Base-by-base conservation (phyloP, 2,113 vertebrate genomes). In the Phrynosoma blainvillii region DNA sequence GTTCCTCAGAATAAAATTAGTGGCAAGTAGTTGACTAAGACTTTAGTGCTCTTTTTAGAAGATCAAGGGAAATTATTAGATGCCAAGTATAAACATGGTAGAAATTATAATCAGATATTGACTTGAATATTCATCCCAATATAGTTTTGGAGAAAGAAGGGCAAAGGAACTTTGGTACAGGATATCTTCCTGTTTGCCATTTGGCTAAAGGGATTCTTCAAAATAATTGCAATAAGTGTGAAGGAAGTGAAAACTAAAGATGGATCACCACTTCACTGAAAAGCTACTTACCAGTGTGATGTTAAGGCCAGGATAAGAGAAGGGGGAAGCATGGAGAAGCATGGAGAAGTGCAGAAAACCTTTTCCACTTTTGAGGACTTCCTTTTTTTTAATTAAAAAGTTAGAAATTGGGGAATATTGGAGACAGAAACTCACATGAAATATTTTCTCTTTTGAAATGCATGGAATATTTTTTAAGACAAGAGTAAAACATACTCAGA, bases 1-100 rank as follows among this genome's bases (percentile, higher is more conserved):
- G 84, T 80, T 32, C 36, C 74, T 27, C 47, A 79, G 75, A 89
- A 18, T 89, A 27, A 90, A 23, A 16, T 73, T 84, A 9, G 32
- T 65, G 71, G 18, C 2, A 59, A 23, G 68, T n/a, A 21, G 2
- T 4, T 73, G 20, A 11, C 0, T 71, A 88, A 76, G 27, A 84
- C 40, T 30, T 87, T 65, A 82, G 80, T 30, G 21, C 30, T 62
- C 79, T 12, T 90, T 88, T 85, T 36, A 76, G 66, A 40, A 0
- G 36, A 14, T 73, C 12, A 78, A 32, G 59, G 4, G n/a, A 90
- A 32, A 52, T 86, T 16, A 74, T 27, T 88, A 14, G 10, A 1
- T 25, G 70, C 36, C n/a, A 21, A 36, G 27, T 25, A 75, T 25
- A 73, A 36, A 84, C 68, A 86, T 86, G 56, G 7, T n/a, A 1